Conservation (phyloP, 2,888 invertebrate genomes). For the Didymodactylos carnosus region DNA sequence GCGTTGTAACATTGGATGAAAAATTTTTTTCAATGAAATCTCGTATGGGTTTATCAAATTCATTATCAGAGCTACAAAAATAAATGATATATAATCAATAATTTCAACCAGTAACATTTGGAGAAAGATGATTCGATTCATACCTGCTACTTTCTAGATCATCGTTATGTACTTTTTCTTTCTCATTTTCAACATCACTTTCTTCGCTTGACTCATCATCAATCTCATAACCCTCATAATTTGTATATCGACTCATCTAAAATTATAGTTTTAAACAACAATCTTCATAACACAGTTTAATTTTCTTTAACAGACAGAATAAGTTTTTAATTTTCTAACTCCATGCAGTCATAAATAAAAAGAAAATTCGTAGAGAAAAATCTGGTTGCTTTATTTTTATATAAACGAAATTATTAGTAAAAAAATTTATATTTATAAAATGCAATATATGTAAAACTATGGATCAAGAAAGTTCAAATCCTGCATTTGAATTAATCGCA, state of each 20-base stretch:
- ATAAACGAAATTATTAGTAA: neutral
- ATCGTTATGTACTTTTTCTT: too few species aligned
- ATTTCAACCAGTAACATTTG: too few species aligned
- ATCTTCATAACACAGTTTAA: too few species aligned
- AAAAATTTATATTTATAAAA: slow-evolving; percentile 44
- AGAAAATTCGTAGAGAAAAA: neutral
- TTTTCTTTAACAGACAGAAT: too few species aligned
- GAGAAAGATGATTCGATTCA: too few species aligned
- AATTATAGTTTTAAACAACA: too few species aligned
- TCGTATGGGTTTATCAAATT: neutral
- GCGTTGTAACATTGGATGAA: neutral
- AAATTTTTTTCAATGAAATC: neutral
- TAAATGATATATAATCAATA: too few species aligned
- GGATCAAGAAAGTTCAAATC: slow-evolving; percentile 81
- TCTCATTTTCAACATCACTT: neutral
- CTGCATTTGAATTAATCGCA: slow-evolving; percentile 88
- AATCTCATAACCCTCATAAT: neutral
- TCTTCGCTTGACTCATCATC: neutral
- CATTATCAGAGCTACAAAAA: neutral
- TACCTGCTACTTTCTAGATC: too few species aligned
- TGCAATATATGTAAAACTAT: neutral
- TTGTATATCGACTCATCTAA: neutral
- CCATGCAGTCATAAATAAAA: neutral
- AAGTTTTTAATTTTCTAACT: too few species aligned
- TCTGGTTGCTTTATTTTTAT: neutral